Conservation (phyloP, 2,113 vertebrate genomes). For the Jaculus jaculus region DNA sequence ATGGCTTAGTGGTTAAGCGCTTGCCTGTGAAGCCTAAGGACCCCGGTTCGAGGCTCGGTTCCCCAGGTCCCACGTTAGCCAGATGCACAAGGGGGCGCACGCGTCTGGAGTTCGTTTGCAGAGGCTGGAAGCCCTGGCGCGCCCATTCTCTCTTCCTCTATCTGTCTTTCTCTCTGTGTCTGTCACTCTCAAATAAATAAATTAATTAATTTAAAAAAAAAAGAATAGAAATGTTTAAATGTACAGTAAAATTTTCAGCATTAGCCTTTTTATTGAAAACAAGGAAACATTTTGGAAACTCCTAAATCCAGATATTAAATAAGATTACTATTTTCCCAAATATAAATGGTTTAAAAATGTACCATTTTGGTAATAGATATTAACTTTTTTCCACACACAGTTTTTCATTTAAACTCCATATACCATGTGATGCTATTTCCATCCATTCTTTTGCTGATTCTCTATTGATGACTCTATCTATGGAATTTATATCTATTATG, state of each 20-base stretch:
- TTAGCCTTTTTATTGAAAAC: background rate
- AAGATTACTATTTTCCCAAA: slow-evolving; percentile 20
- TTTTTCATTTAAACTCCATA: background rate
- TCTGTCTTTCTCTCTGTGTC: no score
- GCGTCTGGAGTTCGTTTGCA: no score
- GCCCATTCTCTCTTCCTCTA: no score
- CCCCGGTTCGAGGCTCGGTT: no score
- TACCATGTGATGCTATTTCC: background rate
- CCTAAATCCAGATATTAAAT: background rate
- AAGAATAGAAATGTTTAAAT: background rate
- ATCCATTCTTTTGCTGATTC: background rate
- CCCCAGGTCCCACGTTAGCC: no score
- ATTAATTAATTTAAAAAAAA: no score
- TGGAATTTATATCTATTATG: background rate
- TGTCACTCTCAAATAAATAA: no score
- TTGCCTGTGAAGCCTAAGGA: no score
- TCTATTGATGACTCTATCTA: background rate
- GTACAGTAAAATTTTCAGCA: background rate
- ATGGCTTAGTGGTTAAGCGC: no score
- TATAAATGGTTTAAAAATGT: slow-evolving; percentile 12
- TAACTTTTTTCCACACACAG: background rate
- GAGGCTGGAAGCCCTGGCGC: no score
- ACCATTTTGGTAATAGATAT: background rate
- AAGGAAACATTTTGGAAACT: slow-evolving; percentile 17
- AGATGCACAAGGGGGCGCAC: no score